These are phyloP conservation scores for Hyles euphorbiae DNA, from an alignment of 1,140 invertebrate species.

Conservation along the genomic window DNA sequence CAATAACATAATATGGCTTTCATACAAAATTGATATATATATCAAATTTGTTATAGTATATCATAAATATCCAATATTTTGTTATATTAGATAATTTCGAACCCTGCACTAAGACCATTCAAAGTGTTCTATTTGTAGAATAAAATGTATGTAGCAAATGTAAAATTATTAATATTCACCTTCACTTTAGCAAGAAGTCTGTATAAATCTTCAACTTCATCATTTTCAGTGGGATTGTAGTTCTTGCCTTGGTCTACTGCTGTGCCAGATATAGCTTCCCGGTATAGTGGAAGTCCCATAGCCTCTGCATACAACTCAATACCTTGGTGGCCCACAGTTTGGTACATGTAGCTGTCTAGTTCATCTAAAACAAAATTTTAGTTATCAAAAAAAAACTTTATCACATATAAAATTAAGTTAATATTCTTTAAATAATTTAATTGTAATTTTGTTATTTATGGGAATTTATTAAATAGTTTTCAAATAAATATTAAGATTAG, in stretches of 20 bases:
- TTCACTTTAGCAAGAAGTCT: conserved; percentile 89
- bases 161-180: conserved; percentile 70
- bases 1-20: too few relatives aligned
- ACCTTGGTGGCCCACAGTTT: conserved; percentile 97
- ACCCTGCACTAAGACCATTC: too few relatives aligned
- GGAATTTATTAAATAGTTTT: too few relatives aligned
- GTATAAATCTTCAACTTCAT: conserved; percentile 99
- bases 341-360: conserved; percentile 99
- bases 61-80: too few relatives aligned
- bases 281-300: conserved; percentile 93
- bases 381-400: neutral
- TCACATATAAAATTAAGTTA: neutral
- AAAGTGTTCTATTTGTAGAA: neutral
- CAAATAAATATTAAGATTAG: too few relatives aligned
- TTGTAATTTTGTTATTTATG: too few relatives aligned
- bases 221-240: conserved; percentile 90
- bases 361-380: conserved; percentile 81
- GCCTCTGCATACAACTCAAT: conserved; percentile 95
- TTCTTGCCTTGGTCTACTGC: conserved; percentile 86
- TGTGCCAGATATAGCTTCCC: conserved; percentile 88
- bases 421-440: too few relatives aligned
- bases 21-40: too few relatives aligned
- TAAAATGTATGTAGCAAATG: conserved; percentile 8
- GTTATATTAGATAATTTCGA: too few relatives aligned
- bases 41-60: too few relatives aligned